Base-by-base conservation (phyloP, 2,113 vertebrate species). In the Ramphastos sulfuratus region DNA sequence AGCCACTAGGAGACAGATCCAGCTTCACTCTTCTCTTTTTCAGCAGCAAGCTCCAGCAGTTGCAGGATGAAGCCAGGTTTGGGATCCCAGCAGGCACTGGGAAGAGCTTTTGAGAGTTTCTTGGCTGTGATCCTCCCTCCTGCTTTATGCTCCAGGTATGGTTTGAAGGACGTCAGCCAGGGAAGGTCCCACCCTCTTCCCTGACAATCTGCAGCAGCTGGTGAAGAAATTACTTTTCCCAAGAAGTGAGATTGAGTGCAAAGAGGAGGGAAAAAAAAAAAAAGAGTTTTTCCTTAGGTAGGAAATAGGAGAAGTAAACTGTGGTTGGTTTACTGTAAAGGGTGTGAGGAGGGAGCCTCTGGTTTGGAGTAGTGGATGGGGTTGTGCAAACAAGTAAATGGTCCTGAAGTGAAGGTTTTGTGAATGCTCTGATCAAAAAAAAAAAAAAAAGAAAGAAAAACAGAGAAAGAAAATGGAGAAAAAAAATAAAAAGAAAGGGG, bases 141-240 rank as follows among this genome's bases (percentile, higher is more conserved):
- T 54, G 88, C 83, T 91, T 96, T 96, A 87, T 85, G 85, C 30
- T 37, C 61, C 54, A 58, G 85, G 88, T 83, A 73, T 1, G 66
- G 61, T 67, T 91, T 7, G 37, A 71, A 66, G 71, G 69, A 93
- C 20, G 94, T 80, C 93, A 94, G 92, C 77, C 89, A 52, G 77
- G 67, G 82, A 75, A 91, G 65, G 89, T 87, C 76, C 92, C 96
- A 75, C 96, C 96, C 81, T 94, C 90, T 78, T 83, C 80, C 87
- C 91, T 80, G 79, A 93, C 61, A 88, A 55, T 25, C 84, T 66
- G 7, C n/a, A 60, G 91, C 83, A 74, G 78, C 83, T 79, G 90
- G 69, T 81, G 78, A 87, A 91, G 78, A 95, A 95, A 93, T 67
- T 0, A 17, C 14, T 96, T 94, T 96, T 96, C 93, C 58, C 27